Conservation (phyloP, 2,113 vertebrate genomes). For the Oncorhynchus tshawytscha region DNA sequence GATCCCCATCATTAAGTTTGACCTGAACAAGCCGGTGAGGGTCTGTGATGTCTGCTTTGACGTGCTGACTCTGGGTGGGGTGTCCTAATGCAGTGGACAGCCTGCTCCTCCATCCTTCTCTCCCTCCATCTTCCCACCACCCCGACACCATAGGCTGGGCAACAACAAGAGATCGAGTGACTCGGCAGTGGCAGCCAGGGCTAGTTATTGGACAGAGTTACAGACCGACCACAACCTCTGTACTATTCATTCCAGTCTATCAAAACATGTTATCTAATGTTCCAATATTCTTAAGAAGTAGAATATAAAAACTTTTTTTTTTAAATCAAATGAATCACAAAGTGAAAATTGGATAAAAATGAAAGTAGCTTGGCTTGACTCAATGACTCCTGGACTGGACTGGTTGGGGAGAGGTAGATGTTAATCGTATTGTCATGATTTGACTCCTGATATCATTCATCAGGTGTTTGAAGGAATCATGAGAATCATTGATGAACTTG, state of each 20-base stretch:
- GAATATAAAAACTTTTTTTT: conserved; percentile 39
- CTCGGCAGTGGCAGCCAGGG: conserved; percentile 29
- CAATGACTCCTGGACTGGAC: conserved; percentile 18
- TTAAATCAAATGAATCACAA: conserved; percentile 22
- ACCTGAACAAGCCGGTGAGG: conserved; percentile 96
- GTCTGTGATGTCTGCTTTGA: conserved; percentile 99
- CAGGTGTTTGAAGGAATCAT: neutral
- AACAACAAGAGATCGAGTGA: conserved; percentile 25
- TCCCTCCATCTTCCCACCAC: conserved; percentile 6
- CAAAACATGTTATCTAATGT: conserved; percentile 54
- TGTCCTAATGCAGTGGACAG: conserved; percentile 65
- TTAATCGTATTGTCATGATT: conserved; percentile 11
- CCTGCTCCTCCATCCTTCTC: no score
- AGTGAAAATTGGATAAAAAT: conserved; percentile 6
- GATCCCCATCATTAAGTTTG: conserved; percentile 99
- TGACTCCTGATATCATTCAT: neutral
- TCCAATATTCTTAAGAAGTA: conserved; percentile 57
- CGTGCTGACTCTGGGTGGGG: conserved; percentile 94
- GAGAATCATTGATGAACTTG: neutral
- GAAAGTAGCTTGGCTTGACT: conserved; percentile 20
- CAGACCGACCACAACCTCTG: conserved; percentile 59
- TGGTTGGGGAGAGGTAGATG: neutral
- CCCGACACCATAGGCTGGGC: conserved; percentile 40
- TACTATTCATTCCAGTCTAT: conserved; percentile 60
- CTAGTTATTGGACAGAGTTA: conserved; percentile 37